phyloP scores from a whole-genome alignment of 2,888 invertebrate genomes.

The Eristalinus aeneus region DNA sequence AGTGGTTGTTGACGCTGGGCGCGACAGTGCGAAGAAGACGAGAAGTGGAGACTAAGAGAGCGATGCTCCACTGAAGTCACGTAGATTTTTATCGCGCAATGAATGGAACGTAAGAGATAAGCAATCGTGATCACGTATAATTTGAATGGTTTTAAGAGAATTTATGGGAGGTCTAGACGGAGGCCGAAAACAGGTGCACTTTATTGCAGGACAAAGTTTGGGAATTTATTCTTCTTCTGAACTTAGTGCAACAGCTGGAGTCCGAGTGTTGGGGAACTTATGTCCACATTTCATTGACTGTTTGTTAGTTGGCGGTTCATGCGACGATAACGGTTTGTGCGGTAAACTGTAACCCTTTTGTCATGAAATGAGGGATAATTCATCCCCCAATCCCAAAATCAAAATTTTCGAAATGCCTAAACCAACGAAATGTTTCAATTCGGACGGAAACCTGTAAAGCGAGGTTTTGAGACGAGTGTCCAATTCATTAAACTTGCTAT shows the following conservation, averaged over 20 bases:
- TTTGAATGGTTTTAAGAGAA: constrained; percentile 21
- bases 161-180: neutral
- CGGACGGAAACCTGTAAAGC: too few relatives aligned
- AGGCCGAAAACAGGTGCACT: neutral
- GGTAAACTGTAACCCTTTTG: neutral
- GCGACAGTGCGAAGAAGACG: neutral
- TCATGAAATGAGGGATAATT: too few relatives aligned
- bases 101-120: constrained; percentile 27
- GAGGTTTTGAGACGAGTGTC: too few relatives aligned
- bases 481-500: too few relatives aligned
- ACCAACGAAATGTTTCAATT: too few relatives aligned
- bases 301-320: neutral
- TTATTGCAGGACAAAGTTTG: neutral
- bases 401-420: too few relatives aligned
- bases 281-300: neutral
- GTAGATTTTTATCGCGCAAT: constrained; percentile 21
- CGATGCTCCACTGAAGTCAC: neutral
- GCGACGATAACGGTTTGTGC: neutral
- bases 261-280: neutral
- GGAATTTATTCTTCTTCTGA: neutral
- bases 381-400: too few relatives aligned
- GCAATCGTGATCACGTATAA: constrained; percentile 27
- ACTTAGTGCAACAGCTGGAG: neutral
- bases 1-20: neutral
- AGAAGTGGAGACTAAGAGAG: constrained; percentile 17